These are phyloP conservation scores for Glaucidium brasilianum DNA, from an alignment of 2,113 vertebrate species.

Conservation along the genomic window DNA sequence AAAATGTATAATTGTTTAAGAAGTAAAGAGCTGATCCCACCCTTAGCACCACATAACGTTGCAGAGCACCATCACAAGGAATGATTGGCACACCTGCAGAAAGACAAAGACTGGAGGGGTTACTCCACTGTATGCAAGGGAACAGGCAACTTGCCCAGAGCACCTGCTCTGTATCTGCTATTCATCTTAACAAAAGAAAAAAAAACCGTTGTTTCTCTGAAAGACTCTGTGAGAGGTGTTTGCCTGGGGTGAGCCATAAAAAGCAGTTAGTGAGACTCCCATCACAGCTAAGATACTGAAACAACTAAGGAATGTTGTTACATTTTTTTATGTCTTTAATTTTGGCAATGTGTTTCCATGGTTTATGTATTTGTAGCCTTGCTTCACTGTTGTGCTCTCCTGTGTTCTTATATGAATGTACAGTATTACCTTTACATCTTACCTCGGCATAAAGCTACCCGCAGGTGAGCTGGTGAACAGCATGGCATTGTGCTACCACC, in stretches of 20 bases:
- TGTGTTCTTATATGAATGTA: background rate
- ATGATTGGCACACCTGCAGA: background rate
- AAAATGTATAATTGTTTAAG: background rate
- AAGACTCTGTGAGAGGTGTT: background rate
- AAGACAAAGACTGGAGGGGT: background rate
- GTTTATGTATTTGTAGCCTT: background rate
- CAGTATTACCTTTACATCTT: background rate
- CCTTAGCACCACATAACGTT: background rate
- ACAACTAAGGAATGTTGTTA: background rate
- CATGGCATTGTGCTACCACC: background rate
- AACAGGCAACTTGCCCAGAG: background rate
- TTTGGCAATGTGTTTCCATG: background rate
- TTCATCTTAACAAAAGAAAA: background rate
- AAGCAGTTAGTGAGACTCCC: background rate
- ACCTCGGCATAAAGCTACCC: background rate
- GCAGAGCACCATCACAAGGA: background rate
- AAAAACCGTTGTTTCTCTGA: background rate
- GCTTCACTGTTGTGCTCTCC: background rate
- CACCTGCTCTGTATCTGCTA: background rate
- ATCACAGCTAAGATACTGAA: background rate
- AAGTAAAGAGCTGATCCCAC: background rate
- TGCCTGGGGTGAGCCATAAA: background rate
- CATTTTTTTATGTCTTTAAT: background rate
- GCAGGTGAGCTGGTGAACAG: background rate
- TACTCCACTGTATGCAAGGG: background rate